Base-by-base conservation (phyloP, 2,888 invertebrate species). In the Callimorpha dominula region DNA sequence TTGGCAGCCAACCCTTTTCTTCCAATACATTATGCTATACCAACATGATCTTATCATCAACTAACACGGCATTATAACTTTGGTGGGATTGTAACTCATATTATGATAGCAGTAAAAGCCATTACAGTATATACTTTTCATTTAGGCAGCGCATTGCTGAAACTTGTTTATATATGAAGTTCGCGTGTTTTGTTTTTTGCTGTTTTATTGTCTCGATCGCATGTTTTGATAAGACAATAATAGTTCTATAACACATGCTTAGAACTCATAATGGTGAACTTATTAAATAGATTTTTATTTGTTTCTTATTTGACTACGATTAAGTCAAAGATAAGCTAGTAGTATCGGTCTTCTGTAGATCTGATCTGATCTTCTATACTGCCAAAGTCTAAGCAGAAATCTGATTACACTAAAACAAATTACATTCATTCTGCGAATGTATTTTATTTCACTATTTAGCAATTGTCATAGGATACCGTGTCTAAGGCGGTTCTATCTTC, bases 181-280 rank as follows among this genome's bases (percentile, higher is more conserved):
- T 83, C 49, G 80, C 82, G 83, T 82, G 82, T 78, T 80, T 78
- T 68, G 70, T 76, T 81, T 80, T 69, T 71, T 68, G 67, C 75
- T 78, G 76, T 78, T 79, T 76, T 77, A 83, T 78, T 78, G 81
- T 78, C 72, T 75, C 72, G 80, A 80, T 82, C 73, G 72, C 31
- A 64, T 80, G 68, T 70, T 78, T 82, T 69, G 78, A 76, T 79
- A 79, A 65, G 70, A 54, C 64, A 73, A 71, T 71, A 82, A 78
- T 74, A 67, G 73, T 49, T 76, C 17, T 70, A 70, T 62, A 70
- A 60, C 17, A 76, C 66, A 81, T 81, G 69, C 70, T 76, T 65
- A 14, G 8, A 57, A 54, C 52, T 63, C 14, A 4, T 42, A 20
- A 43, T 67, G 42, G 54, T 68, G 57, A n/a, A 57, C 1, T 57